These are phyloP conservation scores for Ctenicera cuprea DNA, from an alignment of 2,888 invertebrate species.

Conservation along the genomic window DNA sequence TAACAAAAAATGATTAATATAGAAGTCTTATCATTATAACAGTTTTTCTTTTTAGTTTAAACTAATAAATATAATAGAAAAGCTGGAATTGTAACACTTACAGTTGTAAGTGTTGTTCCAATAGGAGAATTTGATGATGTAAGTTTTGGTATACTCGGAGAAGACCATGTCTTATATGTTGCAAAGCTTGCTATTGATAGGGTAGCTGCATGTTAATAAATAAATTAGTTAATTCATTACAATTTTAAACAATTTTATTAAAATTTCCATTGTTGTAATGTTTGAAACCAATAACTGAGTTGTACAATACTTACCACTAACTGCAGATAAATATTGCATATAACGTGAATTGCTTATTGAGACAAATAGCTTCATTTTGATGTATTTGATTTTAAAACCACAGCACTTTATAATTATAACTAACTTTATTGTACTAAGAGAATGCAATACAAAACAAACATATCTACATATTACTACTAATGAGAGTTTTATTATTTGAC, in stretches of 20 bases:
- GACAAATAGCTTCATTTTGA: constrained; percentile 2
- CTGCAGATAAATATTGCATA: constrained; percentile 19
- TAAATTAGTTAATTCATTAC: constrained; percentile 5
- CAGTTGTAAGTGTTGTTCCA: constrained; percentile 50
- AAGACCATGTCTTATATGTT: constrained; percentile 56
- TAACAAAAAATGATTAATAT: no score
- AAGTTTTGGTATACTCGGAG: constrained; percentile 55
- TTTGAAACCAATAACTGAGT: no score
- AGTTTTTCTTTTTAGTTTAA: no score
- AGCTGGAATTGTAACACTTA: no score
- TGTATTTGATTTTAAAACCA: background rate
- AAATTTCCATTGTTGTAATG: no score
- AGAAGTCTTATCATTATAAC: no score
- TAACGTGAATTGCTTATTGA: constrained; percentile 1
- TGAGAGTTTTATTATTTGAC: no score
- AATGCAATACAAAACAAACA: no score
- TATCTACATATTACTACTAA: no score
- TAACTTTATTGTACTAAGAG: no score
- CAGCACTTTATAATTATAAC: background rate
- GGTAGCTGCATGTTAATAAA: constrained; percentile 49
- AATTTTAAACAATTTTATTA: constrained; percentile 1
- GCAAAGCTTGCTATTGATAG: constrained; percentile 50
- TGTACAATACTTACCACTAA: background rate
- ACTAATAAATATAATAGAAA: no score
- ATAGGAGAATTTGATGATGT: constrained; percentile 56